Percentiles rank a stretch among this genome's conserved stretches.
phyloP scores from a whole-genome alignment of 2,888 invertebrate genomes.

The Brenthis daphne region DNA sequence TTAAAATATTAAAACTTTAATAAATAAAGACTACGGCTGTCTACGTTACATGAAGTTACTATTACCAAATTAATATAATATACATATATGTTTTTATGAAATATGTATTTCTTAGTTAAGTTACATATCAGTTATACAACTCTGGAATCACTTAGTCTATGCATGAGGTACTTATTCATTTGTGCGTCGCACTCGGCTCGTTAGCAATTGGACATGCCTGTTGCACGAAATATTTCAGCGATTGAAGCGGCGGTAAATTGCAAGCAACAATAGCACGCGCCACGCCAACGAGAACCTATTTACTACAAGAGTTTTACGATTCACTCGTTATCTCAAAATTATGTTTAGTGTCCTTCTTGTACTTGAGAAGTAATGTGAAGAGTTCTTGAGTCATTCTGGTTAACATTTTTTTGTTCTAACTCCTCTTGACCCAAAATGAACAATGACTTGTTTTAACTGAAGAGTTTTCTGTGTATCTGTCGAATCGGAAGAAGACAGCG shows the following conservation, averaged over 20 bases:
- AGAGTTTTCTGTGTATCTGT: constrained; percentile 64
- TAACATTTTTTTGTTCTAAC: constrained; percentile 12
- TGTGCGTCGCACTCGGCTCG: constrained; percentile 79
- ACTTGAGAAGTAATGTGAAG: constrained; percentile 35
- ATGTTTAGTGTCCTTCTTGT: constrained; percentile 51
- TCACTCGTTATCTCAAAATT: constrained; percentile 77
- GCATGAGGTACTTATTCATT: constrained; percentile 78
- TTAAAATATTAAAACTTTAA: too few species aligned
- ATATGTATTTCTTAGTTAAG: neutral
- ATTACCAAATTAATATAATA: too few species aligned
- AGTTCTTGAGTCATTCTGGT: neutral
- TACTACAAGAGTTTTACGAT: constrained; percentile 74
- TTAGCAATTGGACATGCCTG: constrained; percentile 82
- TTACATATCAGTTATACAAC: constrained; percentile 5
- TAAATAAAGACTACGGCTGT: too few species aligned
- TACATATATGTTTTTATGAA: neutral
- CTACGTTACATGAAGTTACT: too few species aligned
- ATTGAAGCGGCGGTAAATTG: constrained; percentile 81
- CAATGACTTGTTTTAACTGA: constrained; percentile 51
- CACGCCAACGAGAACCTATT: constrained; percentile 62
- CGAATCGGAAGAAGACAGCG: constrained; percentile 68
- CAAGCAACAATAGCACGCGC: constrained; percentile 71
- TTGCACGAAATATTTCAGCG: constrained; percentile 82
- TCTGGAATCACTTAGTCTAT: constrained; percentile 58
- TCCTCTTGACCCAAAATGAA: neutral